Conservation (phyloP, 1,140 invertebrate genomes). For the Gryllus bimaculatus region DNA sequence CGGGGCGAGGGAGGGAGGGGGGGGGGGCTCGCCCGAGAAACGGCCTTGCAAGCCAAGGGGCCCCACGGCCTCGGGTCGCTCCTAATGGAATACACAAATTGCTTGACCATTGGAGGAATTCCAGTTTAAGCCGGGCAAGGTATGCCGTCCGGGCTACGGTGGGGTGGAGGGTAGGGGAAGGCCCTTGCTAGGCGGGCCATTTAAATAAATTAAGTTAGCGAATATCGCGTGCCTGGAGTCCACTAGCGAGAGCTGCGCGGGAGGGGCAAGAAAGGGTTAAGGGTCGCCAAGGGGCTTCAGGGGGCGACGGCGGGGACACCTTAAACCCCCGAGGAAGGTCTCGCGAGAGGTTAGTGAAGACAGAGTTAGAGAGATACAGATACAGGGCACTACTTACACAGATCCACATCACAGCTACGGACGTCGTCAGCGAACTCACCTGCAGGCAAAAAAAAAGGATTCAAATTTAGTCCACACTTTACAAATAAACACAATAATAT, state of each 20-base stretch:
- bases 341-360: background rate
- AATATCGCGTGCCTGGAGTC: slow-evolving; percentile 4
- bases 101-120: slow-evolving; percentile 17
- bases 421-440: background rate
- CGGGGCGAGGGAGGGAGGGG: too few relatives aligned
- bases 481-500: too few relatives aligned
- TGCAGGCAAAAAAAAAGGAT: background rate
- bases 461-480: too few relatives aligned
- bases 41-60: background rate
- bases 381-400: background rate
- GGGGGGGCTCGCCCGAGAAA: background rate
- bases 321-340: background rate
- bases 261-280: background rate
- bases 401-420: background rate
- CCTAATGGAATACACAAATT: slow-evolving; percentile 16
- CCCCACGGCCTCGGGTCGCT: background rate
- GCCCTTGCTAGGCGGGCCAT: background rate
- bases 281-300: background rate
- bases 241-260: background rate
- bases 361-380: background rate
- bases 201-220: slow-evolving; percentile 17
- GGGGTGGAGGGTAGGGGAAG: too few relatives aligned
- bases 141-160: background rate
- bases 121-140: slow-evolving; percentile 12
- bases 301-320: background rate